Evolutionary conservation across 2,888 invertebrate genomes (phyloP).

Genomic region (Phymatocera aterrima): DNA sequence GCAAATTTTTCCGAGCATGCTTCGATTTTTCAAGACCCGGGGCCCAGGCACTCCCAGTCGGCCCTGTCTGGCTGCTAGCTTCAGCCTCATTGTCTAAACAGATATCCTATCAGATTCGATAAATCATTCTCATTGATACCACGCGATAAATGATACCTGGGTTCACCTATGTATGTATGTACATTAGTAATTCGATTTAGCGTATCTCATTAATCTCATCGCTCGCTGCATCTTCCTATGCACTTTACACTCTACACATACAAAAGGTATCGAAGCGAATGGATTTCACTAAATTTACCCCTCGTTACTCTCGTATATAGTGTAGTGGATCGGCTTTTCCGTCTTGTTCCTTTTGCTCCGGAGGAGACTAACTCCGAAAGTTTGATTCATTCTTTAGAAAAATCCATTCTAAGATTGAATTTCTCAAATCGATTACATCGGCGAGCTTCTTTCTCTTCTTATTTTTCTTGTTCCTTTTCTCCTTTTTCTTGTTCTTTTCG

Average conservation of each 20-base stretch:
- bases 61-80: too few species aligned
- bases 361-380: background rate
- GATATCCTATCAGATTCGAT: background rate
- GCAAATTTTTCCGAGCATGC: too few species aligned
- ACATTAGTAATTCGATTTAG: slow-evolving; percentile 38
- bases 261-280: background rate
- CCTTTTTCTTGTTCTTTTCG: background rate
- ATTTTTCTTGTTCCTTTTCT: background rate
- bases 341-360: background rate
- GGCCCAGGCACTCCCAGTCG: too few species aligned
- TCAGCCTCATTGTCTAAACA: background rate
- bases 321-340: background rate
- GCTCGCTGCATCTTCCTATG: background rate
- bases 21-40: too few species aligned
- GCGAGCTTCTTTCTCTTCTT: background rate
- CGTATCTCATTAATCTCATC: background rate
- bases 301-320: too few species aligned
- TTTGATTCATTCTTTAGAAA: background rate
- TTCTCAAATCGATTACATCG: background rate
- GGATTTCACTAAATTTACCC: background rate
- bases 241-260: too few species aligned
- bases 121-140: slow-evolving; percentile 27
- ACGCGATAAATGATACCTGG: slow-evolving; percentile 13
- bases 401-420: slow-evolving; percentile 15
- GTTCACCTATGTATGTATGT: background rate